Evolutionary conservation across 2,888 invertebrate genomes (phyloP).

Genomic region (Cataglyphis albicans): DNA sequence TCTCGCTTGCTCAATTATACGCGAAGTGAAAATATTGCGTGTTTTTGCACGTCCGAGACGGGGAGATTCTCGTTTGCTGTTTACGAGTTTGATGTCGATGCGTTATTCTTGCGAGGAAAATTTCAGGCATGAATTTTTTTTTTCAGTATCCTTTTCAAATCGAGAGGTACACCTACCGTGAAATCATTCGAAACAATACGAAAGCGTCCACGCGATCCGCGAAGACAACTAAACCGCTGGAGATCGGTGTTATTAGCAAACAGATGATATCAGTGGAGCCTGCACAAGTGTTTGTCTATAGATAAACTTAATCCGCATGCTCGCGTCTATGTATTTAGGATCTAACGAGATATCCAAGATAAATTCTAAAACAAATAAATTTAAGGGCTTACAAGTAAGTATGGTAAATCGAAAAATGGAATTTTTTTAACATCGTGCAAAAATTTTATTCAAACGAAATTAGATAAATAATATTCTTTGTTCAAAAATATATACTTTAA

Average conservation of each 20-base stretch:
- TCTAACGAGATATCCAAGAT: neutral
- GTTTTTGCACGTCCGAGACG: conserved; percentile 19
- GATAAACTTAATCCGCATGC: neutral
- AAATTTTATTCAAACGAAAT: neutral
- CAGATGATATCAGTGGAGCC: neutral
- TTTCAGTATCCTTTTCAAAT: neutral
- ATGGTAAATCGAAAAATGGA: neutral
- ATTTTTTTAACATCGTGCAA: neutral
- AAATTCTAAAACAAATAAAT: conserved; percentile 13
- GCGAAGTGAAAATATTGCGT: neutral
- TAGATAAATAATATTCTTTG: neutral
- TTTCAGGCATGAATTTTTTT: conserved; percentile 14
- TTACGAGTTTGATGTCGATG: conserved; percentile 13
- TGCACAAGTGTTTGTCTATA: neutral
- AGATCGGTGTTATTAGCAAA: neutral
- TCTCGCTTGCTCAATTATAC: conserved; percentile 20
- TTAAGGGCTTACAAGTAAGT: neutral
- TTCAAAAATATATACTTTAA: neutral
- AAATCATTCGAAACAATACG: neutral
- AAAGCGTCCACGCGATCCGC: neutral
- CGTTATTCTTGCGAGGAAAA: neutral
- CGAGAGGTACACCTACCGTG: neutral
- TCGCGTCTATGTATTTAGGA: neutral
- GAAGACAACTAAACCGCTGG: neutral
- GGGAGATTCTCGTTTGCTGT: conserved; percentile 16